phyloP scores from a whole-genome alignment of 2,888 invertebrate genomes.

The Chalcis sispes region DNA sequence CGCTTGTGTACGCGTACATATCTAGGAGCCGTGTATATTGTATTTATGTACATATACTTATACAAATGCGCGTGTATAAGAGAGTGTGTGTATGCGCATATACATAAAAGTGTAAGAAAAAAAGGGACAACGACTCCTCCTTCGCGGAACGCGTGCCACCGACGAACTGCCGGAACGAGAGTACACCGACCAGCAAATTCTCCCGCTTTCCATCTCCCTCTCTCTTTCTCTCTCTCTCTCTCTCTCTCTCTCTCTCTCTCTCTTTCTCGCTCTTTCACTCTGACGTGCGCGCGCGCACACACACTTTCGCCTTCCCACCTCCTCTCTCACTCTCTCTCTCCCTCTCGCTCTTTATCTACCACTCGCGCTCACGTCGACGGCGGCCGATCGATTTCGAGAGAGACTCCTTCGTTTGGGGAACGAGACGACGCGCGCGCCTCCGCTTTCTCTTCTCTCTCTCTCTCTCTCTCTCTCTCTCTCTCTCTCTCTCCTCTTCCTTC shows the following conservation, averaged over 20 bases:
- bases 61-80: background rate
- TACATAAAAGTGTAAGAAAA: background rate
- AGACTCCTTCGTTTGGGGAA: slow-evolving; percentile 38
- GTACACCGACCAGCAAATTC: slow-evolving; percentile 11
- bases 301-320: background rate
- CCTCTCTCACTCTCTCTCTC: background rate
- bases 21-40: background rate
- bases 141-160: slow-evolving; percentile 29
- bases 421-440: background rate
- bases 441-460: slow-evolving; percentile 2
- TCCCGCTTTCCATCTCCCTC: slow-evolving; percentile 22
- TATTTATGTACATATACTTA: background rate
- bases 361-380: background rate
- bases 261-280: background rate
- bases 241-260: background rate
- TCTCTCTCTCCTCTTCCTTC: background rate
- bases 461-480: slow-evolving; percentile 6
- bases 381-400: slow-evolving; percentile 48
- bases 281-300: slow-evolving; percentile 1
- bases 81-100: background rate
- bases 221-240: background rate
- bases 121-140: background rate
- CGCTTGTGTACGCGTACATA: too few relatives aligned
- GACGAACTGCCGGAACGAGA: slow-evolving; percentile 29
- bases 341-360: background rate